Base-by-base conservation (phyloP, 2,888 invertebrate genomes). In the Cremastinae sp. region DNA sequence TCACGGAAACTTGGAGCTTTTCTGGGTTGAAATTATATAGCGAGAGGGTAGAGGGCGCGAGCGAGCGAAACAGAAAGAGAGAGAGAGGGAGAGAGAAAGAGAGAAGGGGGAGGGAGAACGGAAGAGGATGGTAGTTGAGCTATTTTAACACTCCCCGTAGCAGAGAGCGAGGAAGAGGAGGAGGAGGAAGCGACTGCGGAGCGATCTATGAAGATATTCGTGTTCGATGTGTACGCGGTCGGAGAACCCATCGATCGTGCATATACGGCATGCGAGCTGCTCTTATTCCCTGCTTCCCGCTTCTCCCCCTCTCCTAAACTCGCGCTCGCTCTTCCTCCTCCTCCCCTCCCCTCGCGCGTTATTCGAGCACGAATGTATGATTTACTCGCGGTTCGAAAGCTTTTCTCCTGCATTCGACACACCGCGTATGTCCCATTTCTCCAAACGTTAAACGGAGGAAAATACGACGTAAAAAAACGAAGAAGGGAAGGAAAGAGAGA, bases 261-360 rank as follows among this genome's bases (percentile, higher is more conserved):
- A 53, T 69, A 59, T 58, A n/a, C n/a, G 68, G 38, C 72, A 72
- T 72, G 75, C 71, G 58, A 72, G 51, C 43, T 72, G 45, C 45
- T 61, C 49, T 54, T n/a, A n/a, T 3, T n/a, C 36, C 9, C 36
- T 12, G 16, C 41, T 20, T 22, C 38, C 14, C 38, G 34, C 14
- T 3, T 16, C 10, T n/a, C 41, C 8, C 41, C n/a, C 12, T 47
- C 16, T 16, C 12, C 7, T 12, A 14, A 1, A n/a, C 12, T 41
- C 41, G 1, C 12, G 2, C 12, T 2, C 41, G 12, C 10, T 12
- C 41, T 12, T 9, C 9, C 12, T 2, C 41, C 9, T 41, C 10
- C 59, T 47, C 41, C n/a, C n/a, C n/a, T n/a, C n/a, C n/a, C n/a
- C n/a, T n/a, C n/a, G n/a, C n/a, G n/a, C n/a, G n/a, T 12, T 18